These are phyloP conservation scores for Leistus spinibarbis DNA, from an alignment of 2,888 invertebrate genomes.

Conservation along the genomic window DNA sequence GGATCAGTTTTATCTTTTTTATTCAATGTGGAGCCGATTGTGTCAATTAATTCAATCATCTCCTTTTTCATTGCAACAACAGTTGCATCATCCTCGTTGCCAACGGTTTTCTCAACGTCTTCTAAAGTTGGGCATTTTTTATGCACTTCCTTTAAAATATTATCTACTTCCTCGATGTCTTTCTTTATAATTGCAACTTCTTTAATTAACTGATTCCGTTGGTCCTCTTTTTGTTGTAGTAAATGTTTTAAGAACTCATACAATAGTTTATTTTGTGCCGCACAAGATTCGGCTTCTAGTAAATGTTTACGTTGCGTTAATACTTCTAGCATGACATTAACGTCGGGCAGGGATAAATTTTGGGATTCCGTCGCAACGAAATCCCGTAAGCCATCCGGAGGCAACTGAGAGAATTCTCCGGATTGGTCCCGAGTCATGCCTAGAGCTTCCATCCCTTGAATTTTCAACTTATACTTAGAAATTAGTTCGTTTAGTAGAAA, in stretches of 20 bases:
- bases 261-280: slow-evolving; percentile 79
- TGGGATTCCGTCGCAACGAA: slow-evolving; percentile 73
- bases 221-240: slow-evolving; percentile 72
- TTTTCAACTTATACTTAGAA: slow-evolving; percentile 68
- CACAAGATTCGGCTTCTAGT: slow-evolving; percentile 80
- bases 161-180: slow-evolving; percentile 75
- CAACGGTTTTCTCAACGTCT: slow-evolving; percentile 60
- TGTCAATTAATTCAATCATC: slow-evolving; percentile 63
- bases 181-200: slow-evolving; percentile 78
- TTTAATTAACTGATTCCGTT: slow-evolving; percentile 67
- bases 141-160: slow-evolving; percentile 65
- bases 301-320: slow-evolving; percentile 79
- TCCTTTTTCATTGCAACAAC: slow-evolving; percentile 63
- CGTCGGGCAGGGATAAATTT: slow-evolving; percentile 76
- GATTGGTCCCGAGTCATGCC: slow-evolving; percentile 55
- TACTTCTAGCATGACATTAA: slow-evolving; percentile 81
- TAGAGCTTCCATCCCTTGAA: slow-evolving; percentile 58
- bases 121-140: slow-evolving; percentile 64
- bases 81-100: slow-evolving; percentile 56
- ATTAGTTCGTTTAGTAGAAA: slow-evolving; percentile 83
- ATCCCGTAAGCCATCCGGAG: slow-evolving; percentile 64
- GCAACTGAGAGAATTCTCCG: slow-evolving; percentile 54
- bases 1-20: slow-evolving; percentile 46
- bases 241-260: slow-evolving; percentile 84
- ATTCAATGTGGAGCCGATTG: slow-evolving; percentile 59